Evolutionary conservation across 1,140 invertebrate genomes (phyloP).

Genomic region (Tetragnatha versicolor): DNA sequence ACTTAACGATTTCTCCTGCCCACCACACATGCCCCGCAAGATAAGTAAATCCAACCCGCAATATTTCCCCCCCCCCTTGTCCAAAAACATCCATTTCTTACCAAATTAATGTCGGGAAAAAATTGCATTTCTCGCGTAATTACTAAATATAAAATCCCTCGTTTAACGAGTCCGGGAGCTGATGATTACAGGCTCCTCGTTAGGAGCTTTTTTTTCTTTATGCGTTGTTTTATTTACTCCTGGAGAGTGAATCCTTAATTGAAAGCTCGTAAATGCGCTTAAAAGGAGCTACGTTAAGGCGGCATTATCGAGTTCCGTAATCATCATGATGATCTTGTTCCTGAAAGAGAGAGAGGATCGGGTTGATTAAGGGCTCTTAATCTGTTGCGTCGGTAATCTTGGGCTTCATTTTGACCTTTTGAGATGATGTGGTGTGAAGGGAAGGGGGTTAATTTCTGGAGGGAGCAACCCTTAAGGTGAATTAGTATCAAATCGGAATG

Average conservation of each 20-base stretch:
- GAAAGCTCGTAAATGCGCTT: slow-evolving; percentile 24
- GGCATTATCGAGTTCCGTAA: slow-evolving; percentile 18
- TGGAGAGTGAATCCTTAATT: slow-evolving; percentile 18
- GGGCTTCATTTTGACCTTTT: slow-evolving; percentile 36
- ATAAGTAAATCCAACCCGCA: neutral
- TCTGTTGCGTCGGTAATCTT: slow-evolving; percentile 33
- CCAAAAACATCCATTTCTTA: neutral
- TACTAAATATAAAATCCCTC: slow-evolving; percentile 34
- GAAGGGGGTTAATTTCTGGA: no score
- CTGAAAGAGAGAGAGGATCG: slow-evolving; percentile 6
- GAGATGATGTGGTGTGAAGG: no score
- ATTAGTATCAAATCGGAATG: no score
- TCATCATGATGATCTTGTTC: slow-evolving; percentile 36
- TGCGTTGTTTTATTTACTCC: slow-evolving; percentile 8
- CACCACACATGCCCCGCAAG: no score
- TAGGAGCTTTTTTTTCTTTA: slow-evolving; percentile 1
- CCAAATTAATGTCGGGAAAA: slow-evolving; percentile 10
- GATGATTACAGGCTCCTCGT: slow-evolving; percentile 12
- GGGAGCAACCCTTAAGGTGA: no score
- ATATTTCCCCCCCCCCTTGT: neutral
- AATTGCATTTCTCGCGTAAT: slow-evolving; percentile 5
- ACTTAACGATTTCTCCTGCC: no score
- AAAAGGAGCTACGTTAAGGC: neutral
- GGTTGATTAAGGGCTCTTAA: slow-evolving; percentile 37
- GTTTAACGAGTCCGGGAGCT: slow-evolving; percentile 17